Evolutionary conservation across 2,113 vertebrate species (phyloP), one percentile per base, ranked within the genome.

Genomic region (Gnathonemus longibarbis): DNA sequence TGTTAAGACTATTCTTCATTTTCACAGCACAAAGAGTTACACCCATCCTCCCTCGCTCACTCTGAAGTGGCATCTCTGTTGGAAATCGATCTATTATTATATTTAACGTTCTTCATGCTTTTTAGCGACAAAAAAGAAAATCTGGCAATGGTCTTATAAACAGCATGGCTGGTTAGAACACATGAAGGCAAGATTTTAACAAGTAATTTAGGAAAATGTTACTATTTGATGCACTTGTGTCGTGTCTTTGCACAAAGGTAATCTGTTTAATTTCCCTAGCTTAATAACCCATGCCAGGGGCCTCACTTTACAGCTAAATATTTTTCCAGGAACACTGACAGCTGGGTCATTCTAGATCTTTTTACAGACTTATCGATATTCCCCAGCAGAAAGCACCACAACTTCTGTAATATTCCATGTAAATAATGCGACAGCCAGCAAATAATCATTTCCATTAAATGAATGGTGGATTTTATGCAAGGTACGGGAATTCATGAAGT

Each of bases 171-270:
- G 15, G 48, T 52, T 80, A 39, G 46, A 80, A 80, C 48, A 31
- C 27, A 53, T 3, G 35, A 88, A 70, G 87, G 46, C 17, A 80
- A 10, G 0, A 50, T 48, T 46, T 15, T 5, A 31, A 31, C 17
- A 53, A 89, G 49, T 88, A 88, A 89, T 89, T 35, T 89, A 89
- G 48, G 84, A 90, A 86, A 92, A 31, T 58, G 89, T 90, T 90
- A 92, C 48, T 91, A 87, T 53, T 80, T 19, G 88, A 89, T 53
- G 24, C 85, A 9, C 1, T 17, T 13, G 1, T 52, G 39, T 52
- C 35, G 1, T 19, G 58, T n/a, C 84, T 27, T 52, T 31, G 19
- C n/a, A 66, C 3, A 27, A 27, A 27, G 58, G n/a, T 3, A 66
- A 66, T 27, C 58, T n/a, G 24, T 27, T 27, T 66, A 35, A 74